Base-by-base conservation (phyloP, 2,113 vertebrate genomes). In the Boleophthalmus pectinirostris region DNA sequence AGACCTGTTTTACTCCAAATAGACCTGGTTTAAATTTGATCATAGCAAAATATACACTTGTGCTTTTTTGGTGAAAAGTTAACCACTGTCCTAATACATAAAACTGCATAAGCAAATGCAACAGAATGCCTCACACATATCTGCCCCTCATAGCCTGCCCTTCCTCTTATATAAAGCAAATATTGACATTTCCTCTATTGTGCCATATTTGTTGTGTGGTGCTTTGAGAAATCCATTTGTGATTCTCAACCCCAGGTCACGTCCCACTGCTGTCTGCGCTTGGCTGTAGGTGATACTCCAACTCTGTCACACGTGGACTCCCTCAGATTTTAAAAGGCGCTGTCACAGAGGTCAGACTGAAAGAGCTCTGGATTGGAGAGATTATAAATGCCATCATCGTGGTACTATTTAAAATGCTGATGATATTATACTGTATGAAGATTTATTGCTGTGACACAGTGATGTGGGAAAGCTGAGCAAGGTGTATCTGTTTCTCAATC, bases 191-290 rank as follows among this genome's bases (percentile, higher is more conserved):
- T 65, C n/a, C 57, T 0, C 21, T 49, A 20, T 33, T n/a, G 23
- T 47, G 66, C 29, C 25, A 43, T 60, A 24, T 67, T 35, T 60
- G 20, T 20, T n/a, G 16, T 49, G 43, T 46, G n/a, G 67, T 21
- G 5, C 20, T 14, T 25, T 45, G 15, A 16, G 61, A 64, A 64
- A 64, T 38, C 33, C 74, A 76, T 68, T 54, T 49, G 58, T 29
- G 71, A 74, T 73, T 83, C 68, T 53, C 29, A 1, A 5, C 70
- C 6, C 16, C 66, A 61, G 69, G 70, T 66, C 66, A 61, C 23
- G 33, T 82, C 68, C 73, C 64, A 45, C 64, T 80, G 24, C 16
- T 71, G 33, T 75, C 77, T 53, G 49, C 74, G 21, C 73, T 77
- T 79, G 15, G 5, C 79, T 83, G 53, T 56, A 24, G 82, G 82